phyloP scores from a whole-genome alignment of 2,888 invertebrate genomes.

The Epirrhoe alternata region DNA sequence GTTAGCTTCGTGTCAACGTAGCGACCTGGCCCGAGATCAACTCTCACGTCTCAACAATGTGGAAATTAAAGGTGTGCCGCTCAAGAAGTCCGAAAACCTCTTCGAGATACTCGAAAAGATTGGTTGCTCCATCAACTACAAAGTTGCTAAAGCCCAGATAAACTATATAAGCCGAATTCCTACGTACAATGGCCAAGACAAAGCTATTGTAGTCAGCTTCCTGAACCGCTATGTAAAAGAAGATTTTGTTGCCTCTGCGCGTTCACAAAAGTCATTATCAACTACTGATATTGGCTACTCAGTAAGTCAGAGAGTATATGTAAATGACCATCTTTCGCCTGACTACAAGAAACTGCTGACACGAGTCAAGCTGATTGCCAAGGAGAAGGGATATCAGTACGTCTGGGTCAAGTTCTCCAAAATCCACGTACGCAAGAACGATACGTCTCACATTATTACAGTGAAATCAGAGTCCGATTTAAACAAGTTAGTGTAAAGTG shows the following conservation, averaged over 20 bases:
- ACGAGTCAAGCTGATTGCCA: conserved; percentile 20
- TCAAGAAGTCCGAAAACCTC: conserved; percentile 13
- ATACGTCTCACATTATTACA: conserved; percentile 16
- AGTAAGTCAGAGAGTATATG: conserved; percentile 1
- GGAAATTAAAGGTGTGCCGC: conserved; percentile 17
- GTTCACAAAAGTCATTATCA: conserved; percentile 1
- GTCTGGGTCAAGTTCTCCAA: conserved; percentile 32
- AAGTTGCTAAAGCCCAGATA: conserved; percentile 3
- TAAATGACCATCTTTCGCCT: conserved; percentile 21
- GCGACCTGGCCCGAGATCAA: conserved; percentile 9
- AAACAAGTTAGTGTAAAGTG: conserved; percentile 15
- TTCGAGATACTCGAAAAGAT: conserved; percentile 10
- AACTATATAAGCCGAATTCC: conserved; percentile 16
- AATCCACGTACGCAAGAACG: conserved; percentile 34
- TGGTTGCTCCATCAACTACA: neutral
- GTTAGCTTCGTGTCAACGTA: neutral
- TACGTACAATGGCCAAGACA: neutral
- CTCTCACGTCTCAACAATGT: conserved; percentile 11
- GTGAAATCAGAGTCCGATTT: conserved; percentile 14
- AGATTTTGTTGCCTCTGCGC: conserved; percentile 8
- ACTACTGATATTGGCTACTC: conserved; percentile 12
- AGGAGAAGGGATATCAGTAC: conserved; percentile 20
- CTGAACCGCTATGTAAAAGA: conserved; percentile 20
- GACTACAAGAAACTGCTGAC: conserved; percentile 24
- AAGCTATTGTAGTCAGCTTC: conserved; percentile 11